Evolutionary conservation across 2,797 vertebrate species (phyloP), one percentile per base, ranked within the genome.

Genomic region (Heliangelus exortis): DNA sequence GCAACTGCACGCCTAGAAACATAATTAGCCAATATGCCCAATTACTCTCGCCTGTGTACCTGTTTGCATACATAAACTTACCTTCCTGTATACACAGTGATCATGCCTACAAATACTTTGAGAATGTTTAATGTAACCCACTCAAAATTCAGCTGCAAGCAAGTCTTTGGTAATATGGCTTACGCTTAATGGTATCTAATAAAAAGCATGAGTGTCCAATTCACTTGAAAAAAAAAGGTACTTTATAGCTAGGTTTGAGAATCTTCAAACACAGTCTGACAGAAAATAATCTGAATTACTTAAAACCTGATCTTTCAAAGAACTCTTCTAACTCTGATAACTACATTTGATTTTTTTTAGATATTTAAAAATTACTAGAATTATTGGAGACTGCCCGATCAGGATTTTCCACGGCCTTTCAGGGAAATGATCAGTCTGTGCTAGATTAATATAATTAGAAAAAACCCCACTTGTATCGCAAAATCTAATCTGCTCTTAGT

Each of bases 1-100:
- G 33, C 43, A 72, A 83, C 57, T 31, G 33, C 66, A 89, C 57
- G 81, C 39, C 62, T 92, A 61, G 87, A 77, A 90, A 75, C 43
- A 48, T 91, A 95, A 95, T 95, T 92, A 95, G 75, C 18, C 84
- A 93, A 93, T 93, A 81, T 89, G 73, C 48, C 43, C 90, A 96
- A 93, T 96, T 95, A 95, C 50, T 67, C 33, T 34, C 91, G 76
- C 69, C 89, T 95, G 77, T 43, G 90, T 93, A 91, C 90, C 92
- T 95, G 90, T 96, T 96, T 92, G 94, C 95, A 95, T 92, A 96
- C 95, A 96, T 72, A 93, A 96, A 83, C 65, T 48, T 75, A 68
- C 61, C 61, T 87, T 95, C 76, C 57, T 75, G 82, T 72, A 77
- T 80, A 93, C 89, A 96, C 68, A 91, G 50, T 63, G 84, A 96